Percentiles rank a stretch among this genome's conserved stretches.
Conservation (phyloP, 2,113 vertebrate genomes). For the Oryzias curvinotus region DNA sequence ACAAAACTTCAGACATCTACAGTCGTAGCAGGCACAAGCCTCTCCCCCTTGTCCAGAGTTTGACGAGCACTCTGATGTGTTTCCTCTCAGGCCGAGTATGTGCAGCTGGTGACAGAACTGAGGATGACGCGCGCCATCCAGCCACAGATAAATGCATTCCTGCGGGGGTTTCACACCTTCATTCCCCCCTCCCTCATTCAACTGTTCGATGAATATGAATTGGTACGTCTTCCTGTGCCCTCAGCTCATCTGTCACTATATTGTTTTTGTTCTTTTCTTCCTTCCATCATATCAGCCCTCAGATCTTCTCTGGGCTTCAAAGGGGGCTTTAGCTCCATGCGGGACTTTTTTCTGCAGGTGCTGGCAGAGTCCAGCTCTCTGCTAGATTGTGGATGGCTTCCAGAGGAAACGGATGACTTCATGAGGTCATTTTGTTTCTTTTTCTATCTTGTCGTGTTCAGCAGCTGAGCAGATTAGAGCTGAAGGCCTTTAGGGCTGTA, state of each 20-base stretch:
- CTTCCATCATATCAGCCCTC: constrained; percentile 3
- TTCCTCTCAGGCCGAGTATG: constrained; percentile 89
- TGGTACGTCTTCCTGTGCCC: constrained; percentile 82
- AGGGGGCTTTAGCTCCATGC: constrained; percentile 37
- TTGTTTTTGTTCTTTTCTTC: background rate
- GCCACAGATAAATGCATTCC: constrained; percentile 96
- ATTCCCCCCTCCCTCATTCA: constrained; percentile 95
- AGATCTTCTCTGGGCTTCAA: constrained; percentile 10
- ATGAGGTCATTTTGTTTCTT: too few species aligned
- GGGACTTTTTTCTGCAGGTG: background rate
- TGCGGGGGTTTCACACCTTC: constrained; percentile 98
- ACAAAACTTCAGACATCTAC: constrained; percentile 2
- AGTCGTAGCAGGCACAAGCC: too few species aligned
- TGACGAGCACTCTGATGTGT: constrained; percentile 27
- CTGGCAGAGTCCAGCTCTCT: background rate
- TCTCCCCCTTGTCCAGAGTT: constrained; percentile 9
- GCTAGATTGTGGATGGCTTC: too few species aligned
- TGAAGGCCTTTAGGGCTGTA: too few species aligned
- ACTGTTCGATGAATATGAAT: constrained; percentile 97
- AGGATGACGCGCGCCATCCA: constrained; percentile 99
- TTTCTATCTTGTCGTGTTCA: too few species aligned
- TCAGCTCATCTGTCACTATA: background rate
- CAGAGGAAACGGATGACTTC: too few species aligned
- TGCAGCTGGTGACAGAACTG: constrained; percentile 97
- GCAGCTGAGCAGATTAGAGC: too few species aligned